Percentiles rank a stretch among this genome's conserved stretches.
Conservation (phyloP, 2,888 invertebrate species). For the Drosophila paramelanica region DNA sequence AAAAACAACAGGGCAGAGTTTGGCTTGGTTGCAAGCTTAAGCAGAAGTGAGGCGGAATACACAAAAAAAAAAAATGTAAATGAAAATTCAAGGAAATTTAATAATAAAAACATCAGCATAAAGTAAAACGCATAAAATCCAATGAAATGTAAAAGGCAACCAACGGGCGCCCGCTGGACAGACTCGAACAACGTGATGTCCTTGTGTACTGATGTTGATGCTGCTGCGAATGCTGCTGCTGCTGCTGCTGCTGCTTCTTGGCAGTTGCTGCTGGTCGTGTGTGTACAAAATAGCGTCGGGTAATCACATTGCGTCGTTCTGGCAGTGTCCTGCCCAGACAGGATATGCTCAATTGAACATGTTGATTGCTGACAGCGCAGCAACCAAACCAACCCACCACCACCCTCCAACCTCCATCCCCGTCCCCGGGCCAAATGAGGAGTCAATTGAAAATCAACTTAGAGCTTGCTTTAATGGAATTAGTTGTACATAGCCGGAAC, state of each 20-base stretch:
- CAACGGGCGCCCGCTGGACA: constrained; percentile 56
- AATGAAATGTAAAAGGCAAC: constrained; percentile 78
- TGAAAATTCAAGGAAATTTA: constrained; percentile 80
- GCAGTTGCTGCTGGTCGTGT: constrained; percentile 34
- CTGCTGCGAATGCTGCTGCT: neutral
- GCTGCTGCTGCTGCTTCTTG: constrained; percentile 4
- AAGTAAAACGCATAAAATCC: constrained; percentile 81
- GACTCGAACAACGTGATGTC: constrained; percentile 36
- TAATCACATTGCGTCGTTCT: constrained; percentile 73
- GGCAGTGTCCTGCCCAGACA: constrained; percentile 64
- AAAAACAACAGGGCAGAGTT: constrained; percentile 1
- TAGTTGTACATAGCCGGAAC: constrained; percentile 65
- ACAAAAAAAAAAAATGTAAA: constrained; percentile 67
- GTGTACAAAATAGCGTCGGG: constrained; percentile 70
- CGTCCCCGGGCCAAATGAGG: constrained; percentile 62
- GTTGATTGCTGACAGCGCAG: constrained; percentile 77
- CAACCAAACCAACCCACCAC: too few species aligned
- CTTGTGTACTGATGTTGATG: constrained; percentile 11
- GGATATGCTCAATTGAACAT: constrained; percentile 81
- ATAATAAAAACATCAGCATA: constrained; percentile 82
- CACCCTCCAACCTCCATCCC: neutral
- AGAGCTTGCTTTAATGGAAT: constrained; percentile 81
- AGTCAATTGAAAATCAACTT: constrained; percentile 82
- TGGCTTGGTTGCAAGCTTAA: constrained; percentile 34
- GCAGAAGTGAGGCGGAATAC: constrained; percentile 42